These are phyloP conservation scores for Zaprionus bogoriensis DNA, from an alignment of 2,888 invertebrate species.

Conservation along the genomic window DNA sequence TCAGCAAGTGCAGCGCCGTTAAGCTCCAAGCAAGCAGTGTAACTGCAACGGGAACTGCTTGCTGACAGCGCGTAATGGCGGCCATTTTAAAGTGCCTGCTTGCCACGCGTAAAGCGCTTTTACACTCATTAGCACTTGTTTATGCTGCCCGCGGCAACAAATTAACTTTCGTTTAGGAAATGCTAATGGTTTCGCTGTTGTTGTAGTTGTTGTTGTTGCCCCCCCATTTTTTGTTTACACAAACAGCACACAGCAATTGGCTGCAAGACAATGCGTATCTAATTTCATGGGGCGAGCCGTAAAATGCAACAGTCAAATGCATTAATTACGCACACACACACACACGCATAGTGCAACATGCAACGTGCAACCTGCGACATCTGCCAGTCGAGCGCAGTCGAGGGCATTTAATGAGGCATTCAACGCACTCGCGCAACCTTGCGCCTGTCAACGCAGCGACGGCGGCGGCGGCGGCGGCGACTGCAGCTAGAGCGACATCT, in stretches of 20 bases:
- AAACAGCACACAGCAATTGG: slow-evolving; percentile 49
- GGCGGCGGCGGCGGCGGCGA: too few species aligned
- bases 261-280: slow-evolving; percentile 67
- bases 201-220: too few species aligned
- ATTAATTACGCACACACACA: slow-evolving; percentile 71
- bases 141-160: slow-evolving; percentile 31
- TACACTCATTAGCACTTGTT: slow-evolving; percentile 69
- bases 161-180: slow-evolving; percentile 71
- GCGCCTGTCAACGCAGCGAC: slow-evolving; percentile 69
- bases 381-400: slow-evolving; percentile 14
- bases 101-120: slow-evolving; percentile 53
- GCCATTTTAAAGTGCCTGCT: slow-evolving; percentile 13
- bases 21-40: slow-evolving; percentile 16
- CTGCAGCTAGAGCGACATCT: slow-evolving; percentile 61
- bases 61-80: slow-evolving; percentile 13
- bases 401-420: slow-evolving; percentile 79
- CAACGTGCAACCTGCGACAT: slow-evolving; percentile 50
- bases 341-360: slow-evolving; percentile 51
- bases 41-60: slow-evolving; percentile 13
- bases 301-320: slow-evolving; percentile 66
- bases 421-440: slow-evolving; percentile 67
- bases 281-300: slow-evolving; percentile 66
- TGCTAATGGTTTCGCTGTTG: slow-evolving; percentile 38
- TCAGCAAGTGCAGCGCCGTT: too few species aligned
- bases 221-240: slow-evolving; percentile 62